A percentile compares a stretch with the other conserved stretches of the same genome.
Conservation (phyloP, 1,140 invertebrate genomes). For the Nebria ingens region DNA sequence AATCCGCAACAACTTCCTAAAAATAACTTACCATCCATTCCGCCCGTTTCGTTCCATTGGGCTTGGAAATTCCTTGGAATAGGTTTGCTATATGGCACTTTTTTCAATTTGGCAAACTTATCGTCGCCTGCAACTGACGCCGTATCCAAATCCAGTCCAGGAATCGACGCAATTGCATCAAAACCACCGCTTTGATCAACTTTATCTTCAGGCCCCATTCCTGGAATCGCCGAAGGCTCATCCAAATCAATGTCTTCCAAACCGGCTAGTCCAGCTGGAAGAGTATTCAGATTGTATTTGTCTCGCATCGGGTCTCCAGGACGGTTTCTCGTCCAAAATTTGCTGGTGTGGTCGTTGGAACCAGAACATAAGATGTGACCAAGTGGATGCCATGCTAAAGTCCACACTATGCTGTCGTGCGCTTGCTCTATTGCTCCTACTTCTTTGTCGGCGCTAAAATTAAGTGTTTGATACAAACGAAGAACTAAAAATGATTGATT, state of each 20-base stretch:
- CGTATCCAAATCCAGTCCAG: conserved; percentile 76
- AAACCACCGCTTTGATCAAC: conserved; percentile 53
- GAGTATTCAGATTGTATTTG: conserved; percentile 91
- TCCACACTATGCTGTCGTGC: conserved; percentile 99
- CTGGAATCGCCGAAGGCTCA: conserved; percentile 73
- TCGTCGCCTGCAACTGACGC: conserved; percentile 53
- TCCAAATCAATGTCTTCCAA: conserved; percentile 60
- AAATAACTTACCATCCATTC: conserved; percentile 15
- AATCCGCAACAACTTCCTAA: conserved; percentile 4
- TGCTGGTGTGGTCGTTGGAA: conserved; percentile 95
- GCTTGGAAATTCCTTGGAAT: conserved; percentile 93
- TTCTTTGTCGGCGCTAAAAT: conserved; percentile 84
- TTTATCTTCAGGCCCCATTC: conserved; percentile 90
- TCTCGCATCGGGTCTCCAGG: conserved; percentile 98
- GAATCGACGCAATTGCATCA: conserved; percentile 56
- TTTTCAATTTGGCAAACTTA: conserved; percentile 56
- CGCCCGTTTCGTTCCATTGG: conserved; percentile 81
- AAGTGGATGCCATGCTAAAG: conserved; percentile 96
- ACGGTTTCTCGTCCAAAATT: conserved; percentile 98
- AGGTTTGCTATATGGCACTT: conserved; percentile 87
- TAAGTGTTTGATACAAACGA: conserved; percentile 1
- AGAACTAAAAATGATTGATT: no score
- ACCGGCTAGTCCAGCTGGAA: conserved; percentile 63
- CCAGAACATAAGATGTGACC: conserved; percentile 97
- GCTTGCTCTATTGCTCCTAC: conserved; percentile 96